phyloP scores from a whole-genome alignment of 2,113 vertebrate species.

The Oncorhynchus kisutch region DNA sequence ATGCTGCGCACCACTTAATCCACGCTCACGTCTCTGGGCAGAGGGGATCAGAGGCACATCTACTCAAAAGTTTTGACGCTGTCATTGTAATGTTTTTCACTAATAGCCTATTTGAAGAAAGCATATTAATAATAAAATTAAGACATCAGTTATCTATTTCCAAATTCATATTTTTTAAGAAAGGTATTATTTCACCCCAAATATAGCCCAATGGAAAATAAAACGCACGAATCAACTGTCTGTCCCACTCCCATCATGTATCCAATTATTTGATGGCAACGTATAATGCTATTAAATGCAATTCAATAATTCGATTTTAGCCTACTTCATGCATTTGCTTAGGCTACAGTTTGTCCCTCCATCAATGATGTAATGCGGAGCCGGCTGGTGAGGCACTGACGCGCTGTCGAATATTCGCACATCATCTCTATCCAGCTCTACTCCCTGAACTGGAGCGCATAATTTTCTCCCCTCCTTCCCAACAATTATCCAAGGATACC shows the following conservation, averaged over 20 bases:
- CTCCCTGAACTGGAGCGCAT: background rate
- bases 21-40: background rate
- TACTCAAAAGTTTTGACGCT: background rate
- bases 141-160: no score
- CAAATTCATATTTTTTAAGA: no score
- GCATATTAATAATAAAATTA: no score
- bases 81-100: no score
- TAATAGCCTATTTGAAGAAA: no score
- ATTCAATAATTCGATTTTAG: no score
- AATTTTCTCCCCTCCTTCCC: background rate
- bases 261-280: no score
- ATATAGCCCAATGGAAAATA: no score
- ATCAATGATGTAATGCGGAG: constrained; percentile 27
- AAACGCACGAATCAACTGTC: no score
- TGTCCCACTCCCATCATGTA: no score
- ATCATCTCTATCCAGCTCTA: background rate
- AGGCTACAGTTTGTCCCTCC: background rate
- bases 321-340: background rate
- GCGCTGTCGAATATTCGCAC: background rate
- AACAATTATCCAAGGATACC: background rate
- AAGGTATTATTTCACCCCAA: no score
- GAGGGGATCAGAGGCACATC: background rate
- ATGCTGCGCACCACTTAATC: background rate
- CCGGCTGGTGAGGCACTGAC: background rate
- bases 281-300: no score